Evolutionary conservation across 1,140 invertebrate genomes (phyloP).

Genomic region (Drosophila pandora): DNA sequence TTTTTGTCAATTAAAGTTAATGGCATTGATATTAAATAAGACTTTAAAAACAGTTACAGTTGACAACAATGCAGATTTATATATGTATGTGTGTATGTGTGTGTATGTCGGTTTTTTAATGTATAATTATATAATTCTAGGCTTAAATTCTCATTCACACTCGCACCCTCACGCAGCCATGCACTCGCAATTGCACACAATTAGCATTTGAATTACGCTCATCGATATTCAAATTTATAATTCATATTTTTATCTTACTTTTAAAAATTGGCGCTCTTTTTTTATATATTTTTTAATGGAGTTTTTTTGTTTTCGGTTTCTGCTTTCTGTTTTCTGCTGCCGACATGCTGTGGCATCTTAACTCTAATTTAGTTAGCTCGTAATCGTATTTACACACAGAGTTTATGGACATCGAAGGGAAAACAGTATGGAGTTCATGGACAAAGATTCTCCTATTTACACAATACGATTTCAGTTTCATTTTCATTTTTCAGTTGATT

Average conservation of each 20-base stretch:
- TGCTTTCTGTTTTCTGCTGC: constrained; percentile 15
- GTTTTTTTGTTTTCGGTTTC: not conserved
- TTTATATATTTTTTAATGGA: constrained; percentile 33
- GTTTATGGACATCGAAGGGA: constrained; percentile 32
- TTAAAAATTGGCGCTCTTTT: constrained; percentile 68
- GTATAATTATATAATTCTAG: constrained; percentile 33
- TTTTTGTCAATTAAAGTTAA: constrained; percentile 68
- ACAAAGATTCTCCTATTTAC: constrained; percentile 47
- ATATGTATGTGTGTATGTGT: constrained; percentile 25
- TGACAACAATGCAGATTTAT: constrained; percentile 76
- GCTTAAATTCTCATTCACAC: constrained; percentile 28
- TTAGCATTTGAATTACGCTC: constrained; percentile 62
- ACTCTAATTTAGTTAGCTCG: constrained; percentile 64
- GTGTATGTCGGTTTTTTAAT: constrained; percentile 25
- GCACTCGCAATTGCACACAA: constrained; percentile 42
- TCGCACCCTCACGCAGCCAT: constrained; percentile 4
- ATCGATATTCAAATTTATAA: constrained; percentile 48
- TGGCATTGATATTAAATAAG: constrained; percentile 75
- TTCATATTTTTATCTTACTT: constrained; percentile 50
- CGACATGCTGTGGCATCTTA: constrained; percentile 50
- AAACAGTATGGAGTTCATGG: constrained; percentile 31
- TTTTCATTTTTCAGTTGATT: constrained; percentile 10
- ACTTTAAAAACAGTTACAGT: constrained; percentile 77
- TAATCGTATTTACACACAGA: constrained; percentile 72
- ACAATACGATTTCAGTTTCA: constrained; percentile 40